Evolutionary conservation across 2,113 vertebrate species (phyloP).

Genomic region (Rhinopomastus cyanomelas): DNA sequence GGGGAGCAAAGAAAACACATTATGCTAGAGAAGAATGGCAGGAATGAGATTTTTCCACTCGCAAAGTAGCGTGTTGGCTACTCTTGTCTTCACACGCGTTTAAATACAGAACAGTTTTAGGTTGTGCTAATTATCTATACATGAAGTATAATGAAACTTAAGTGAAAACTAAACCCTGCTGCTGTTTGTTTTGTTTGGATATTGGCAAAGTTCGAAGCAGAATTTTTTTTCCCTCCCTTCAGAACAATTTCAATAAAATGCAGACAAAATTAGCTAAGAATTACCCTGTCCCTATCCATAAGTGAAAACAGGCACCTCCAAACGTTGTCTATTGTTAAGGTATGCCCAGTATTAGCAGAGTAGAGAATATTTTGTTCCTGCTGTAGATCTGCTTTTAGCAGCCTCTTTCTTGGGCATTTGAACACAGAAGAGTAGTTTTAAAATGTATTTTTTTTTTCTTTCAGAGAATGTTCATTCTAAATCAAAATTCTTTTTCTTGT

Average conservation of each 20-base stretch:
- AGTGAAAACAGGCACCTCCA: constrained; percentile 42
- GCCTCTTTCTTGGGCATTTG: not conserved
- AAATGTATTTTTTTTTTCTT: not conserved
- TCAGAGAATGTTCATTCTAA: not conserved
- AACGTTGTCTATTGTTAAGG: not conserved
- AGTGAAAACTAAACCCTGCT: constrained; percentile 62
- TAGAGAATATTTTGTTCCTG: not conserved
- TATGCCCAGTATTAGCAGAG: not conserved
- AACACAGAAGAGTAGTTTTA: not conserved
- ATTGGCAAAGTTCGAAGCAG: constrained; percentile 22
- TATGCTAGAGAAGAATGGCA: not conserved
- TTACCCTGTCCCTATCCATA: not conserved
- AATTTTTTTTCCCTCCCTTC: constrained; percentile 13
- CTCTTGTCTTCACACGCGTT: constrained; percentile 36
- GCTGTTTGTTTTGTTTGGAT: constrained; percentile 66
- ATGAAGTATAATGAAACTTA: constrained; percentile 55
- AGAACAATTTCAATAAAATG: constrained; percentile 39
- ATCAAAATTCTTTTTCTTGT: too few relatives aligned
- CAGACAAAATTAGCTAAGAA: constrained; percentile 42
- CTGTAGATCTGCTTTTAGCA: not conserved
- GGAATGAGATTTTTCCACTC: constrained; percentile 50
- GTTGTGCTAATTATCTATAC: constrained; percentile 49
- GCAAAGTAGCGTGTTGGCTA: not conserved
- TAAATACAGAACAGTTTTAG: constrained; percentile 47
- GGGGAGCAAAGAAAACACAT: not conserved